Evolutionary conservation across 2,113 vertebrate genomes (phyloP), one percentile per base, ranked within the genome.

Genomic region (Pelobates fuscus): DNA sequence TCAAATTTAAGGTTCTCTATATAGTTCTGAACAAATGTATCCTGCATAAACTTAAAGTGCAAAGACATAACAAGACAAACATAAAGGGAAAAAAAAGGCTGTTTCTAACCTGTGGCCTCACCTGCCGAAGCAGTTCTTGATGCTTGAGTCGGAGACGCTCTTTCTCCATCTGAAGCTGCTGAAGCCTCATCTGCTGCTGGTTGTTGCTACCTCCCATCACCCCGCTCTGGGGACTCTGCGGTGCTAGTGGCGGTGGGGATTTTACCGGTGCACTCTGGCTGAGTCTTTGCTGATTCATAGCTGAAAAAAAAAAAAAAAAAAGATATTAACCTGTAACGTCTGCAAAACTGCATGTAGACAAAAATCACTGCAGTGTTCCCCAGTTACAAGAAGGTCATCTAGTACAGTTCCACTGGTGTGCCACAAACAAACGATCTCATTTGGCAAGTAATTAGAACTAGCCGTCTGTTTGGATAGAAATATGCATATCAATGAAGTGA

Each of bases 101-200:
- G 82, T 84, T 82, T 89, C 94, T 92, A 86, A 98, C 95, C 96
- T 96, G 95, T 79, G 96, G 95, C 89, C 96, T 96, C 91, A 94
- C 92, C 93, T 98, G 96, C 84, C 96, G 94, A 32, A 98, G 94
- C 86, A 98, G 89, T 86, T 99, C 96, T 91, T 98, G 96, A 77
- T 98, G 96, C 82, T 98, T 98, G 83, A 97, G 88, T 66, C 97
- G 86, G 78, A 96, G 91, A 44, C 97, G 85, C 76, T 98, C 97
- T 78, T 99, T 99, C 84, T 98, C 97, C 79, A 99, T 92, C 90
- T 99, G 94, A 70, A 96, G 90, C 80, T 96, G 96, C 81, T 97
- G 96, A 75, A 98, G 91, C 58, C 96, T 89, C 89, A 98, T 90
- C 88, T 96, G 95, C 66, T 96, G 93, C 54, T 97, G 87, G 82